Percentiles rank a stretch among this genome's conserved stretches.
Evolutionary conservation across 2,797 vertebrate species (phyloP).

Genomic region (Xenops minutus): DNA sequence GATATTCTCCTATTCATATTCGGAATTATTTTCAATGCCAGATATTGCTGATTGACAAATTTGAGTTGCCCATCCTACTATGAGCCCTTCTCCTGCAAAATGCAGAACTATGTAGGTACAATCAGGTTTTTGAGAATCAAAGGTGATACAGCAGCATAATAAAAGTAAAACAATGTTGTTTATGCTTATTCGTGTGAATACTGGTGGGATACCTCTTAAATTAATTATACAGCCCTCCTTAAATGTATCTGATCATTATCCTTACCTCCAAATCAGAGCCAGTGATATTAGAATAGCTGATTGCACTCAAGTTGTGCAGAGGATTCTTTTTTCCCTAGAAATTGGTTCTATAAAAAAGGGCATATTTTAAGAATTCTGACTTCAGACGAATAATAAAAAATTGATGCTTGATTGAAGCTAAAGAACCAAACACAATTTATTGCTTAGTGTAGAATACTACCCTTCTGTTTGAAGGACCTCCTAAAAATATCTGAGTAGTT

Average conservation of each 20-base stretch:
- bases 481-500: conserved; percentile 4
- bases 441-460: neutral
- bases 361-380: conserved; percentile 22
- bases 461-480: conserved; percentile 16
- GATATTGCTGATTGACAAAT: neutral
- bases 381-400: conserved; percentile 36
- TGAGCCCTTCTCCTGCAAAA: neutral
- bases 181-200: neutral
- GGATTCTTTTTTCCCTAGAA: neutral
- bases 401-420: conserved; percentile 34
- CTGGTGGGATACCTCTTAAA: neutral
- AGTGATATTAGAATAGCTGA: neutral
- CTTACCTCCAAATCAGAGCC: neutral
- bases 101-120: neutral
- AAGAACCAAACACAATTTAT: neutral
- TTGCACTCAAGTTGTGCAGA: neutral
- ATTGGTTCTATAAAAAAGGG: neutral
- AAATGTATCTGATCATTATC: neutral
- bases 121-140: neutral
- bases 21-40: neutral
- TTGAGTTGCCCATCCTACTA: neutral
- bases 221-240: neutral
- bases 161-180: neutral
- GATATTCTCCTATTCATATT: neutral
- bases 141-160: neutral